Conservation (phyloP, 2,797 vertebrate species). For the Varecia variegata region DNA sequence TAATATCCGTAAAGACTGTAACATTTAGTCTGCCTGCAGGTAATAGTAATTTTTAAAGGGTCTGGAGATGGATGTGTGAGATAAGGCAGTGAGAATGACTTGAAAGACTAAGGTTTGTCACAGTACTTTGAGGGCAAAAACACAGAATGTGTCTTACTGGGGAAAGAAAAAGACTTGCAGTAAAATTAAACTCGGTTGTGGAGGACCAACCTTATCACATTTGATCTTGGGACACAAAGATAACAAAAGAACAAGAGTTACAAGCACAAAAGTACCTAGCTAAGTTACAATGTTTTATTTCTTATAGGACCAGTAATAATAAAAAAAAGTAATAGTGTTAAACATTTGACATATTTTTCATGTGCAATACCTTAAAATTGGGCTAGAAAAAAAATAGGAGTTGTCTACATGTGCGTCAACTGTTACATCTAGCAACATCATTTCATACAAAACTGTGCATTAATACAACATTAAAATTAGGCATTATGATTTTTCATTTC, state of each 20-base stretch:
- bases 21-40: not conserved
- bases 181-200: not conserved
- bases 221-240: not conserved
- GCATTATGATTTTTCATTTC: not conserved
- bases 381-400: not conserved
- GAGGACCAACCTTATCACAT: not conserved
- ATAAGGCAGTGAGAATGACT: not conserved
- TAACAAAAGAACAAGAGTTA: not conserved
- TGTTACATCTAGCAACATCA: not conserved
- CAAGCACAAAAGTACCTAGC: not conserved
- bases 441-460: not conserved
- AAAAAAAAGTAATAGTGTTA: not conserved
- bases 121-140: not conserved
- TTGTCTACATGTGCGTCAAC: not conserved
- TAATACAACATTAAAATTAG: not conserved
- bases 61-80: not conserved
- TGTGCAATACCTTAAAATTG: not conserved
- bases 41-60: not conserved
- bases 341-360: not conserved
- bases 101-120: not conserved
- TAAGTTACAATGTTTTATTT: not conserved
- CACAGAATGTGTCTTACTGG: not conserved
- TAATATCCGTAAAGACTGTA: not conserved
- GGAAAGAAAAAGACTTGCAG: not conserved
- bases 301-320: not conserved